These are phyloP conservation scores for Drosophila maculinotata DNA, from an alignment of 2,888 invertebrate genomes.

Conservation along the genomic window DNA sequence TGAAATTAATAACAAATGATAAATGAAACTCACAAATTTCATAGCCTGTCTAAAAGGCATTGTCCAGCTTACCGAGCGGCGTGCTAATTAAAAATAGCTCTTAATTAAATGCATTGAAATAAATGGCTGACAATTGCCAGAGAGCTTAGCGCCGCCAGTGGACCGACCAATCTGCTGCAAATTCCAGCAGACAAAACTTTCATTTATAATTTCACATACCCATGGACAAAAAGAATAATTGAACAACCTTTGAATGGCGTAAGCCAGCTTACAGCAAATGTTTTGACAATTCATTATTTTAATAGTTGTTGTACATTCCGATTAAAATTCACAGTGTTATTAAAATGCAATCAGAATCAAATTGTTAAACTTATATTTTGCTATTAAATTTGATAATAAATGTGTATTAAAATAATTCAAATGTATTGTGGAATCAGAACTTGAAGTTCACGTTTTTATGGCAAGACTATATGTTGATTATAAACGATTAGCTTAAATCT, in stretches of 20 bases:
- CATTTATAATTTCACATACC: slow-evolving; percentile 6
- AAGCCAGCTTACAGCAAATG: too few species aligned
- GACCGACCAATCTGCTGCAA: slow-evolving; percentile 8
- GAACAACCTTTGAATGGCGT: slow-evolving; percentile 4
- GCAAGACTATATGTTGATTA: too few species aligned
- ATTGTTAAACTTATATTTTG: too few species aligned
- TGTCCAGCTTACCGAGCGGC: neutral
- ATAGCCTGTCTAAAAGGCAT: slow-evolving; percentile 46
- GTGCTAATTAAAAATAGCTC: slow-evolving; percentile 13
- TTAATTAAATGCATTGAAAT: slow-evolving; percentile 38
- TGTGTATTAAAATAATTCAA: too few species aligned
- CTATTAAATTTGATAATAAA: too few species aligned
- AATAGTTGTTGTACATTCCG: too few species aligned
- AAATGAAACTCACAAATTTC: slow-evolving; percentile 49
- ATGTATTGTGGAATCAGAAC: too few species aligned
- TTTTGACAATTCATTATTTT: too few species aligned
- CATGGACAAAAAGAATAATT: neutral
- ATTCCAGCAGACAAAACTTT: slow-evolving; percentile 5
- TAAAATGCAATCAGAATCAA: too few species aligned
- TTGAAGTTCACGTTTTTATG: too few species aligned
- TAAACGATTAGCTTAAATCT: too few species aligned
- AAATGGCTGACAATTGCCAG: slow-evolving; percentile 14
- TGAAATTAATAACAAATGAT: slow-evolving; percentile 44
- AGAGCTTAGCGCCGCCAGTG: neutral
- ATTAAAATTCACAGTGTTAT: too few species aligned